Evolutionary conservation across 2,113 vertebrate species (phyloP).

Genomic region (Brienomyrus brachyistius): DNA sequence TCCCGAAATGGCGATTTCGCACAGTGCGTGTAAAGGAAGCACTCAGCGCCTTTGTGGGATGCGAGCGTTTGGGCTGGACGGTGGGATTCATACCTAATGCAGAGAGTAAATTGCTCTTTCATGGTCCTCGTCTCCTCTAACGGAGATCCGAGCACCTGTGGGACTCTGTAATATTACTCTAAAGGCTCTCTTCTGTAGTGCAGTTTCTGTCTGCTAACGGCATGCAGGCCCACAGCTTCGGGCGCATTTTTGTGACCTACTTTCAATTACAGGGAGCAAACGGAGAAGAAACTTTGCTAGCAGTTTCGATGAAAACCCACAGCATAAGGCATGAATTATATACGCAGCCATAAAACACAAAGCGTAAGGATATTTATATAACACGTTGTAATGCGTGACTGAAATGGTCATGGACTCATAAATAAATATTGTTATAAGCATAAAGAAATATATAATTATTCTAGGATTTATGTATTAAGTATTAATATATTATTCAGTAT

Average conservation of each 20-base stretch:
- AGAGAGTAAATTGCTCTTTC: neutral
- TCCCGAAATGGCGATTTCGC: neutral
- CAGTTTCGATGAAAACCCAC: neutral
- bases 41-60: neutral
- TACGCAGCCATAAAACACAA: neutral
- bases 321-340: neutral
- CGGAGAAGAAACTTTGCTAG: neutral
- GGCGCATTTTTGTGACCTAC: neutral
- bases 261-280: neutral
- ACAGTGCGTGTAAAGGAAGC: neutral
- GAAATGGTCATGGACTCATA: neutral
- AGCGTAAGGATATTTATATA: neutral
- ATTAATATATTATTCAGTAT: neutral
- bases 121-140: neutral
- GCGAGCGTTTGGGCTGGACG: neutral
- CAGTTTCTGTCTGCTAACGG: neutral
- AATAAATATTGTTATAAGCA: neutral
- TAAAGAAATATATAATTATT: neutral
- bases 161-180: neutral
- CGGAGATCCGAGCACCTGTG: neutral
- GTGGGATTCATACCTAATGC: neutral
- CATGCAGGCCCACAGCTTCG: neutral
- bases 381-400: neutral
- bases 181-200: neutral
- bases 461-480: neutral